Base-by-base conservation (phyloP, 1,140 invertebrate genomes). In the Acyrthosiphon pisum region DNA sequence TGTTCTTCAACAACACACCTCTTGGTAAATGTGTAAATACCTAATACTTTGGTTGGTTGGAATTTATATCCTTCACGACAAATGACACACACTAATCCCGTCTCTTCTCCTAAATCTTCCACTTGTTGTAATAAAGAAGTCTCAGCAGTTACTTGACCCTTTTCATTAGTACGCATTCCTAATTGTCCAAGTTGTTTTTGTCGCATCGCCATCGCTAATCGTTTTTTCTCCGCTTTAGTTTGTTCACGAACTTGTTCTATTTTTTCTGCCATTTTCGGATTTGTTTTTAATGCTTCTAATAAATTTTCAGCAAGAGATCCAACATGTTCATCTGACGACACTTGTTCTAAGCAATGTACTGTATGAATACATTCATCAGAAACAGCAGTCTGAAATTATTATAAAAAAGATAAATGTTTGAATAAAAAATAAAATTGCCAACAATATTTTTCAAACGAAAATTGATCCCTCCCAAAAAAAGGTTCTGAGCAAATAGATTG, bases 31-130 rank as follows among this genome's bases (percentile, higher is more conserved):
- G 99, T 99, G 95, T 99, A 99, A 94, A 99, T 98, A 53, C 98
- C 99, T 1, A 99, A 96, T 37, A 99, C 96, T 96, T 98, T 98
- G 14, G 96, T 97, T 18, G 98, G 98, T 95, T 98, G 98, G 95
- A 98, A 99, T 95, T 98, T 98, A 95, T 99, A 99, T 6, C 99
- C 99, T 95, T 99, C 99, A 56, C 99, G 97, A 95, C 99, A 99
- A 94, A 99, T 99, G 94, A 99, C 99, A 95, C 99, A 99, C 1
- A 99, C 98, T n/a, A 99, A 95, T 44, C 99, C 99, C 1, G 98
- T 97, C 95, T 99, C 99, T 95, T 99, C 99, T 14, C 98, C 98
- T 56, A 99, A 95, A 94, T 99, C 98, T 94, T 99, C 98, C 95
- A 99, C 98, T 95, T 99, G 98, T 95, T 99, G 98, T 94, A 99